A percentile compares a stretch with the other conserved stretches of the same genome.
These are phyloP conservation scores for Tanytarsus gracilentus DNA, from an alignment of 2,888 invertebrate genomes.

Conservation along the genomic window DNA sequence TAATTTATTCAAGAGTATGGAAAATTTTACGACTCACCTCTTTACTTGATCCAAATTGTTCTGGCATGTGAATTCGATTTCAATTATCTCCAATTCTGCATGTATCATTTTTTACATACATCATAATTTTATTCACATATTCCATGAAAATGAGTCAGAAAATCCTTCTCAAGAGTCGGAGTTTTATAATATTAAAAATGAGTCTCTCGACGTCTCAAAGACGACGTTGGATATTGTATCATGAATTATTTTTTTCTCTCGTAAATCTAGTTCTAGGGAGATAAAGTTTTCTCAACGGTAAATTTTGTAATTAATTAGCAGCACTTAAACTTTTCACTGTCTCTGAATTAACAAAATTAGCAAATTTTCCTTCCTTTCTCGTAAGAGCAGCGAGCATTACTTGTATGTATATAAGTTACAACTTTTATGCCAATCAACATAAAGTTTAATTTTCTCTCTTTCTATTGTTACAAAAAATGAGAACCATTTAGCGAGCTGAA, in stretches of 20 bases:
- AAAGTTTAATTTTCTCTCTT: neutral
- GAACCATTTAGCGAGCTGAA: neutral
- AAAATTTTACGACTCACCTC: conserved; percentile 14
- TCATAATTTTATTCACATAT: neutral
- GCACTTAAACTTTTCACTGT: conserved; percentile 2
- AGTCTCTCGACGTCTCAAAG: too few relatives aligned
- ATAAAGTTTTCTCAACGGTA: too few relatives aligned
- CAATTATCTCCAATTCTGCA: neutral
- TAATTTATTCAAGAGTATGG: too few relatives aligned
- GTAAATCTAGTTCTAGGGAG: neutral
- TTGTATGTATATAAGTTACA: neutral
- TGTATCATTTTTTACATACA: conserved; percentile 7
- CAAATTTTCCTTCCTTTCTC: neutral
- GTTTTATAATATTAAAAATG: too few relatives aligned
- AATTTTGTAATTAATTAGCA: conserved; percentile 7
- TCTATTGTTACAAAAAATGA: neutral
- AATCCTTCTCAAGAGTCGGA: too few relatives aligned
- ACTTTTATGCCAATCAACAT: neutral
- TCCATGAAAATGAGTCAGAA: too few relatives aligned
- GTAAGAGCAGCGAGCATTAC: neutral
- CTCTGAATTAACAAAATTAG: neutral
- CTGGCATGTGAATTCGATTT: conserved; percentile 11
- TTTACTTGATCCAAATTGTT: conserved; percentile 5
- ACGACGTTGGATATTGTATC: too few relatives aligned
- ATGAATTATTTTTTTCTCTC: neutral